Evolutionary conservation across 2,797 vertebrate genomes (phyloP).

Genomic region (Channa striata): DNA sequence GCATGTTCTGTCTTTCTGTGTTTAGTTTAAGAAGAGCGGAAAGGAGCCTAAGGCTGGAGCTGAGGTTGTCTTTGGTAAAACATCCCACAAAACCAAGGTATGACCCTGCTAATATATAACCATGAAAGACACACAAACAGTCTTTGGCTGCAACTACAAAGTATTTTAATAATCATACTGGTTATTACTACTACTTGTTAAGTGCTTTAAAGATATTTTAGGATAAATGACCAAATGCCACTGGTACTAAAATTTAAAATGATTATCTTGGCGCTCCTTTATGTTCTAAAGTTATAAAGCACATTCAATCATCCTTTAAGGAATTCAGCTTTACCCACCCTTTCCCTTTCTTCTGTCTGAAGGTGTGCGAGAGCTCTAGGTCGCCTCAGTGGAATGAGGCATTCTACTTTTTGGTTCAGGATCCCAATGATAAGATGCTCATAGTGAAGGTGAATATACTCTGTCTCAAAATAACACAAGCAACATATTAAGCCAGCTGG

Average conservation of each 20-base stretch:
- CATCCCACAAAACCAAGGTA: conserved; percentile 88
- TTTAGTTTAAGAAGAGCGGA: conserved; percentile 89
- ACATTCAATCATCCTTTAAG: background rate
- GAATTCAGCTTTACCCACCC: background rate
- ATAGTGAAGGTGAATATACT: conserved; percentile 86
- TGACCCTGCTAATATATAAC: background rate
- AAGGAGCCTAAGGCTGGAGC: conserved; percentile 87
- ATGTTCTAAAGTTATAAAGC: background rate
- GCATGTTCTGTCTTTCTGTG: conserved; percentile 21
- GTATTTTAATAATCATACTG: background rate
- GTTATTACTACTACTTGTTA: background rate
- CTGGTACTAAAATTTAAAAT: background rate
- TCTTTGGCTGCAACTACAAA: background rate
- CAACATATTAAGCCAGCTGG: background rate
- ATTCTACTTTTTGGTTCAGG: conserved; percentile 86
- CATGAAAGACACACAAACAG: background rate
- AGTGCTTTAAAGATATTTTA: background rate
- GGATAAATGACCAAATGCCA: background rate
- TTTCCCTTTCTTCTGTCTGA: conserved; percentile 1
- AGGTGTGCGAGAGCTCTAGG: conserved; percentile 85
- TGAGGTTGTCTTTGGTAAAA: conserved; percentile 83
- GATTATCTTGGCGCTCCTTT: background rate
- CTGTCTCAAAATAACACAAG: background rate
- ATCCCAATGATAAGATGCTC: conserved; percentile 86
- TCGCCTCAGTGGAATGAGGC: conserved; percentile 90